Base-by-base conservation (phyloP, 2,888 invertebrate genomes). In the Neoitamus cyanurus region DNA sequence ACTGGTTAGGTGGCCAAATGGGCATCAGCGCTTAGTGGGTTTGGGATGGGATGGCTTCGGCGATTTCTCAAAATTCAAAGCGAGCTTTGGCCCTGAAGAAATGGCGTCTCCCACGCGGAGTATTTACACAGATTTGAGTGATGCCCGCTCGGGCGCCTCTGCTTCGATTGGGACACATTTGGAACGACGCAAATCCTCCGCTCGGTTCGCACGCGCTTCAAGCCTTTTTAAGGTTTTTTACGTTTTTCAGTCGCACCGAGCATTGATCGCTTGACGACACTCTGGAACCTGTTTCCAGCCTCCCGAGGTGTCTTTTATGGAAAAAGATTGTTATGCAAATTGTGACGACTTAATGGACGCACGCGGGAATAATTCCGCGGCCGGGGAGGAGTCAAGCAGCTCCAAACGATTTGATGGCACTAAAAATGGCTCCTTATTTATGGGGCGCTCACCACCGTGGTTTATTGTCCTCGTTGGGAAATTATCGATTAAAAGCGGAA, bases 241-340 rank as follows among this genome's bases (percentile, higher is more conserved):
- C 9, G 25, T 25, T 15, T 9, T 58, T 6, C 58, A 20, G 15
- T 9, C 58, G 9, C 58, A 58, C 58, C 58, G 58, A 25, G 58
- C 58, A 58, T 58, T 58, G 58, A 25, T 58, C 58, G 58, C 58
- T 73, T 73, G 36, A 73, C 36, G 36, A 31, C 36, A 58, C 25
- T 25, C 58, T 58, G 11, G 34, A 73, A 73, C 73, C 73, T n/a
- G 73, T 73, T 73, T 73, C 9, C 20, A 36, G 25, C 73, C 73
- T 73, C 36, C 73, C 4, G 31, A 73, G 73, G 73, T 73, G 73
- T 73, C 73, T 73, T 73, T 73, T 73, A 73, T 73, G 36, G 37
- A 20, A 36, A 73, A 36, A 73, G 36, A 58, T 58, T 73, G 36
- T 73, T 73, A 73, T 73, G 73, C 73, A 73, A 73, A 73, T 73